Base-by-base conservation (phyloP, 2,888 invertebrate species). In the Acrocyrtus sp. region DNA sequence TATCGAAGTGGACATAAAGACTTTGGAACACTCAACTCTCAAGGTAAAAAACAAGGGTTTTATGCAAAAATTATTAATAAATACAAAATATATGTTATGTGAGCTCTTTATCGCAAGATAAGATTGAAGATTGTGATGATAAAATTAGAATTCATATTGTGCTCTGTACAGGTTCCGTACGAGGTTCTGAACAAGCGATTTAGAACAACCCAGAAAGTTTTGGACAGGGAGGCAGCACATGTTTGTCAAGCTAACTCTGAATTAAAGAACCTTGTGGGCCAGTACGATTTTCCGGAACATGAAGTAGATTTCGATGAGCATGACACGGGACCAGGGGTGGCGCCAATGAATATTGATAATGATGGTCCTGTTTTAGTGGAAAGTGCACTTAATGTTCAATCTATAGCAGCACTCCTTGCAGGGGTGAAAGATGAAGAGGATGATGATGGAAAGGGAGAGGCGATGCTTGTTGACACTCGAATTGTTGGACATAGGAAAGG, bases 181-280 rank as follows among this genome's bases (percentile, higher is more conserved):
- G 99, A 99, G 86, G 90, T 98, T 56, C 87, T 99, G 78, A 99
- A 99, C 86, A 98, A 98, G 85, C 95, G 94, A 82, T 99, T 98
- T 84, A 91, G 98, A 65, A 90, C 92, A 51, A 95, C 97, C 1
- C 98, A 99, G 85, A 96, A 98, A 82, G 91, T 92, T 12, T 86
- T 99, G 69, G 98, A 98, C 83, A 88, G 97, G 70, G 98, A 96
- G 84, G 93, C 94, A 0, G 91, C 95, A 1, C 94, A 96, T 83
- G 92, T 97, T 2, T 92, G 93, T 80, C 89, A 89, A 75, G 90
- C 91, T 0, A 91, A 93, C 0, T 87, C 87, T 58, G 94, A 95
- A 78, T 85, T 96, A n/a, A 94, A 95, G 82, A 88, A 88, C 72
- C 89, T 90, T 21, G 86, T 94, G 2, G 88, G 89, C 77, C 88